Base-by-base conservation (phyloP, 2,888 invertebrate genomes). In the Doris montereyensis region DNA sequence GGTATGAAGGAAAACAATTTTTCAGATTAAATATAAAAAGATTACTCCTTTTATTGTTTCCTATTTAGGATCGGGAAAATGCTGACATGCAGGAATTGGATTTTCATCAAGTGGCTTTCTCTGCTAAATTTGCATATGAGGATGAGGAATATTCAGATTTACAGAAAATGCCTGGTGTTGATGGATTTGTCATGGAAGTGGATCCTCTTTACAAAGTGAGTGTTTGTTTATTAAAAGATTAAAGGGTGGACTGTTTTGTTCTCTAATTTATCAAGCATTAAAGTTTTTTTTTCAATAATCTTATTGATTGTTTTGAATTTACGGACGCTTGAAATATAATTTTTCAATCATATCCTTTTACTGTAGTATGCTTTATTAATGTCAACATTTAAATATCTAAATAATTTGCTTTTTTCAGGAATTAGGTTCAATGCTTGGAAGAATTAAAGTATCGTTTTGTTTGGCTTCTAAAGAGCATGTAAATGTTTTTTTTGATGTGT, bases 161-260 rank as follows among this genome's bases (percentile, higher is more conserved):
- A n/a, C 75, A 85, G 26, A 77, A 84, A 5, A 83, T 89, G 78
- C 85, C 88, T 28, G 91, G 91, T 21, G 88, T 91, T 30, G 92
- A 92, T 85, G 92, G 92, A n/a, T 92, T 92, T 83, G 83, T 87
- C 1, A 84, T 92, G 81, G 89, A 87, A 81, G 89, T 91, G 1
- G 91, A 92, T 78, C 91, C 91, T 21, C 85, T 92, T 13, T 92
- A 89, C 77, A 88, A 90, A 87, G 91, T 90, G 83, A 60, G 74
- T 13, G 34, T 1, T 57, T 58, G 41, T 67, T 10, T 28, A 10
- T 28, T 41, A 24, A 28, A 30, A 35, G 71, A 8, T 41, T 41
- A 41, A 41, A 41, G 52, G 52, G 5, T 41, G 8, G 17, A 41
- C n/a, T n/a, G n/a, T n/a, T n/a, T n/a, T n/a, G n/a, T n/a, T n/a